phyloP scores from a whole-genome alignment of 2,113 vertebrate species.

The Petrocephalus zakoni region DNA sequence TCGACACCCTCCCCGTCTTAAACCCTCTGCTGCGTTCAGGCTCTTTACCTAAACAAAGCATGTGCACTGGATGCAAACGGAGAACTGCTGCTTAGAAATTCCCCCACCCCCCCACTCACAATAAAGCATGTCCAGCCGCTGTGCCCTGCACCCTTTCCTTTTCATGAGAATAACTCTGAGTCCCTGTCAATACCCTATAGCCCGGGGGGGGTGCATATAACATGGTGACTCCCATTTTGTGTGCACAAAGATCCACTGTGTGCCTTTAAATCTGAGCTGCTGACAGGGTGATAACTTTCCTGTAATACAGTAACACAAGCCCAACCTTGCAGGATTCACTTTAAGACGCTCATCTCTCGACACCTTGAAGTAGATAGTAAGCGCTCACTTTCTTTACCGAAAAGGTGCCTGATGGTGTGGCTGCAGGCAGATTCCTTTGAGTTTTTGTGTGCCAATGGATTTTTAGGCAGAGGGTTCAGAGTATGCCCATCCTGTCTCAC shows the following conservation, averaged over 20 bases:
- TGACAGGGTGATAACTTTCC: conserved; percentile 34
- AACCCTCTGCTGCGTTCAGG: not conserved
- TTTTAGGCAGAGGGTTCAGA: not conserved
- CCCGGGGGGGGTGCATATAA: conserved; percentile 28
- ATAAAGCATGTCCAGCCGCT: not conserved
- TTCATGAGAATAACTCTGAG: not conserved
- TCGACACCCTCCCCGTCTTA: not conserved
- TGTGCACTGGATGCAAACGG: not conserved
- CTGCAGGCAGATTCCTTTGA: not conserved
- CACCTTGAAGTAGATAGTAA: not conserved
- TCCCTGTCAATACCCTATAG: conserved; percentile 31
- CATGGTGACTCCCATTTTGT: conserved; percentile 39
- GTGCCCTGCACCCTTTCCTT: not conserved
- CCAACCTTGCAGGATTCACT: conserved; percentile 29
- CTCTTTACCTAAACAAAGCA: not conserved
- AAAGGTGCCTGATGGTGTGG: not conserved
- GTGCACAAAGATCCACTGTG: conserved; percentile 41
- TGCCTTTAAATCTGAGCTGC: conserved; percentile 31
- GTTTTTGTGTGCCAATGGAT: not conserved
- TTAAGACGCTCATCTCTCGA: conserved; percentile 11
- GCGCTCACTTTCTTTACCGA: conserved; percentile 1
- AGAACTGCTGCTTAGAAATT: not conserved
- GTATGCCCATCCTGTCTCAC: not conserved
- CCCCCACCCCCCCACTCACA: not conserved
- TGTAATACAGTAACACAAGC: conserved; percentile 41